Evolutionary conservation across 2,113 vertebrate species (phyloP).

Genomic region (Microtus oregoni): DNA sequence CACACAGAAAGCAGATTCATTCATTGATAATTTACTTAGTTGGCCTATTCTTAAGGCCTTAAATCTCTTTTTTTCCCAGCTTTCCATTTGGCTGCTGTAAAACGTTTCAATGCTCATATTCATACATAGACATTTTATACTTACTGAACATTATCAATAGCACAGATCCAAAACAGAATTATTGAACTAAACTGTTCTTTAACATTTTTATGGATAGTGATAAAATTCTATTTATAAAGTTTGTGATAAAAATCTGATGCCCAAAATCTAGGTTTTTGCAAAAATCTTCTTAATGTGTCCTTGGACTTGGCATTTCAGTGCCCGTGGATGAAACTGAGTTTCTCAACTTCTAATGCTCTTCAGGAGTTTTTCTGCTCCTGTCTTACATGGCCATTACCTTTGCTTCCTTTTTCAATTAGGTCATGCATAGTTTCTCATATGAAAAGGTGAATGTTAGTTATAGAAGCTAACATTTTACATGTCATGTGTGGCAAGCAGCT

Average conservation of each 20-base stretch:
- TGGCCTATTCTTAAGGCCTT: background rate
- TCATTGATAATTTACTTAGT: background rate
- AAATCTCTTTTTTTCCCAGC: background rate
- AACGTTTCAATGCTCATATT: background rate
- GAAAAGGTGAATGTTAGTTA: background rate
- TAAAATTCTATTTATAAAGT: background rate
- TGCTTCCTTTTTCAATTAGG: background rate
- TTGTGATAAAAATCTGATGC: background rate
- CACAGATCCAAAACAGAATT: conserved; percentile 14
- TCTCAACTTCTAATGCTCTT: background rate
- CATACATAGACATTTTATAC: background rate
- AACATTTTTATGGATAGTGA: conserved; percentile 36
- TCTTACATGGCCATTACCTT: background rate
- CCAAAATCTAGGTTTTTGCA: conserved; percentile 9
- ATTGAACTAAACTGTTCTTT: background rate
- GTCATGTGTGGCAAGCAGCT: background rate
- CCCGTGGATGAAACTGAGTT: background rate
- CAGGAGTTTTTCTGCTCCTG: background rate
- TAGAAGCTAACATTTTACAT: background rate
- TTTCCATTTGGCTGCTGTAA: background rate
- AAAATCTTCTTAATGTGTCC: background rate
- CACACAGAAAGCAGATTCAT: background rate
- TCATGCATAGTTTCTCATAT: background rate
- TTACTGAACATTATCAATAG: background rate
- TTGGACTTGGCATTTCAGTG: background rate